A percentile compares a stretch with the other conserved stretches of the same genome.
Conservation (phyloP, 2,113 vertebrate genomes). For the Perccottus glenii region DNA sequence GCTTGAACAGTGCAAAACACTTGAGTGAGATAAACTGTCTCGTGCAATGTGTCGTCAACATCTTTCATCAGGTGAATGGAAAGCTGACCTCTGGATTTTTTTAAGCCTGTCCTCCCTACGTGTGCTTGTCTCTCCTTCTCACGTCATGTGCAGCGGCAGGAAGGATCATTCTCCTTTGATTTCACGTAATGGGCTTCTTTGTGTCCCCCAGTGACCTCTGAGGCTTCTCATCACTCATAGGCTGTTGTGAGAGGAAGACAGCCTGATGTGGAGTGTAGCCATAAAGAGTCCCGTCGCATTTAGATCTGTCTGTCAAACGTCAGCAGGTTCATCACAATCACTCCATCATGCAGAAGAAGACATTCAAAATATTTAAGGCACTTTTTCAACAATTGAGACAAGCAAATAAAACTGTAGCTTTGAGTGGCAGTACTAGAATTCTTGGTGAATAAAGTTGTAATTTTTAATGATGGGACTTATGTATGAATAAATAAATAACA, state of each 20-base stretch:
- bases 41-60: slow-evolving; percentile 31
- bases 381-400: background rate
- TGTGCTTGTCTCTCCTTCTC: slow-evolving; percentile 66
- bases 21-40: slow-evolving; percentile 47
- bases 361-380: background rate
- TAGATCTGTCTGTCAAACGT: slow-evolving; percentile 9
- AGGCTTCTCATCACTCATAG: slow-evolving; percentile 43
- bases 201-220: slow-evolving; percentile 23
- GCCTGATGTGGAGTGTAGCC: slow-evolving; percentile 16
- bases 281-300: slow-evolving; percentile 8
- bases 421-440: slow-evolving; percentile 18
- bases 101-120: slow-evolving; percentile 49
- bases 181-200: slow-evolving; percentile 40
- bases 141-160: slow-evolving; percentile 56
- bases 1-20: slow-evolving; percentile 16
- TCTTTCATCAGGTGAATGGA: slow-evolving; percentile 46
- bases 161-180: slow-evolving; percentile 43
- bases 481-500: slow-evolving; percentile 1
- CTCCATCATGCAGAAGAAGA: slow-evolving; percentile 2
- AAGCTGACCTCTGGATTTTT: slow-evolving; percentile 53
- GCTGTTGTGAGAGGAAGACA: slow-evolving; percentile 2
- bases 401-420: slow-evolving; percentile 19
- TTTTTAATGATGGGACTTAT: background rate
- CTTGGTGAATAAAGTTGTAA: slow-evolving; percentile 11
- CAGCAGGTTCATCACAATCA: slow-evolving; percentile 7